Base-by-base conservation (phyloP, 1,140 invertebrate genomes). In the Orius insidiosus region DNA sequence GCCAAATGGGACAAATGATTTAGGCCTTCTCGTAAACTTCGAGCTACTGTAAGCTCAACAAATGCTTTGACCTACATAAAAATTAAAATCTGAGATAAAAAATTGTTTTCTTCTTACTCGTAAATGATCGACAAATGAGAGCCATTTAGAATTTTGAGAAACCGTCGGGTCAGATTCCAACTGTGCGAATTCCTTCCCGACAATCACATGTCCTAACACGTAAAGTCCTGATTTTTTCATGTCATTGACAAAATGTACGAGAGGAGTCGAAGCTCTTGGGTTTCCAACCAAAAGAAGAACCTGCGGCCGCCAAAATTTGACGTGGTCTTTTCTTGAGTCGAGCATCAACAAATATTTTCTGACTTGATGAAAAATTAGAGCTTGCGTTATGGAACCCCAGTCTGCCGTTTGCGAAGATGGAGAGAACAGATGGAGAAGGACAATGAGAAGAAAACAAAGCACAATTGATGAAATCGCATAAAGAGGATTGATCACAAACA, bases 221-320 rank as follows among this genome's bases (percentile, higher is more conserved):
- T 94, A 96, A 0, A 98, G 67, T 10, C 96, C 96, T 53, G 90
- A 86, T 64, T 99, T 99, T 61, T 99, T 99, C 54, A 98, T 70
- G 61, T 97, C 94, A 61, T 99, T 99, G 2, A 95, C 85, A 68
- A 98, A 99, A 65, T 90, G 80, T 35, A 98, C 94, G 4, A 98
- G 65, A 0, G 90, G 83, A 56, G 86, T 85, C 2, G 75, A 73
- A 6, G 85, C 81, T n/a, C 92, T 68, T 1, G 94, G 93, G 50
- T 87, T 92, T 0, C 83, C 75, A 3, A 98, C 80, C 63, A 99
- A 69, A 1, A 98, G 64, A 7, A 99, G 62, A 62, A 99, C 87
- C 67, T 98, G 95, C 1, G 95, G 95, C 18, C 95, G 67, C 96
- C 95, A 99, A 64, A 93, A 98, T 66, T 98, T 98, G 0, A 98